These are phyloP conservation scores for Calycopis cecrops DNA, from an alignment of 1,140 invertebrate genomes.

Conservation along the genomic window DNA sequence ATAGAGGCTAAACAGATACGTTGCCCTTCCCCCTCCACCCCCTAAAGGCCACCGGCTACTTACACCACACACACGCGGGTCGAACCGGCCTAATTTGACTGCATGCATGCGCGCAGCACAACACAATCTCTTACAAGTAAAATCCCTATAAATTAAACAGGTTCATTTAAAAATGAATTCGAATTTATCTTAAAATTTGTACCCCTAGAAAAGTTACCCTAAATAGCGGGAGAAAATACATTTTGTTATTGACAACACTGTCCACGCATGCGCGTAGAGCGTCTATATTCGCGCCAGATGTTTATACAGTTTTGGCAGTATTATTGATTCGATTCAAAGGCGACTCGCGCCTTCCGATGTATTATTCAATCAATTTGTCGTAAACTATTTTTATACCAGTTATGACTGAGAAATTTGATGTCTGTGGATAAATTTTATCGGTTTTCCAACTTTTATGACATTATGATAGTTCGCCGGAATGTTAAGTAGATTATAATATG, in stretches of 20 bases:
- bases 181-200: too few relatives aligned
- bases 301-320: constrained; percentile 54
- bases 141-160: too few relatives aligned
- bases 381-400: not conserved
- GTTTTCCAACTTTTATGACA: too few relatives aligned
- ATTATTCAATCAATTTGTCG: constrained; percentile 15
- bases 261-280: constrained; percentile 37
- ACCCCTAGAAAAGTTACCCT: not conserved
- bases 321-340: constrained; percentile 49
- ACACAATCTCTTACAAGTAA: too few relatives aligned
- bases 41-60: too few relatives aligned
- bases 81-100: too few relatives aligned
- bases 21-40: too few relatives aligned
- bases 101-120: too few relatives aligned
- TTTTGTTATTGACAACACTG: constrained; percentile 34
- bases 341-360: constrained; percentile 22
- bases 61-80: too few relatives aligned
- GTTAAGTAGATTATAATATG: too few relatives aligned
- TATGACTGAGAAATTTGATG: not conserved
- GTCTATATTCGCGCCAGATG: constrained; percentile 50
- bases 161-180: too few relatives aligned
- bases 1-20: too few relatives aligned
- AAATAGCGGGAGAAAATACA: constrained; percentile 8
- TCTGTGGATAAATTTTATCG: not conserved
- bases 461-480: not conserved